Conservation (phyloP, 2,797 vertebrate genomes). For the Rhyacichthys aspro region DNA sequence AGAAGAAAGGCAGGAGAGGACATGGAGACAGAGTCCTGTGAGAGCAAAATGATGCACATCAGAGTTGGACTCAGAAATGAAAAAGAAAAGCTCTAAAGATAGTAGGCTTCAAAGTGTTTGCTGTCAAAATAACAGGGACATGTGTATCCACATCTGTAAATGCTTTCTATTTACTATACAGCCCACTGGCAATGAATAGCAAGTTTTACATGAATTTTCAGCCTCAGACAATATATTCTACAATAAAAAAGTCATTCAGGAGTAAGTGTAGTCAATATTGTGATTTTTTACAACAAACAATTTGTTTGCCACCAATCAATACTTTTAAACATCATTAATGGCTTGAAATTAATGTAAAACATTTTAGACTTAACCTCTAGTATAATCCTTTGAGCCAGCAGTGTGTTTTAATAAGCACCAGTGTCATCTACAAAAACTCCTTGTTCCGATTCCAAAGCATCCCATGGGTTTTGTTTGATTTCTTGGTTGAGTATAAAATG, state of each 20-base stretch:
- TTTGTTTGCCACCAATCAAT: no score
- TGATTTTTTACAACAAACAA: no score
- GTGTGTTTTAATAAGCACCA: no score
- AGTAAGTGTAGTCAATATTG: no score
- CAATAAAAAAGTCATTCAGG: no score
- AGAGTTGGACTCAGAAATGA: conserved; percentile 62
- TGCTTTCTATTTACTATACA: no score
- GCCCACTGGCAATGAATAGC: background rate
- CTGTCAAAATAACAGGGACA: background rate
- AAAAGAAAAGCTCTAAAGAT: conserved; percentile 12
- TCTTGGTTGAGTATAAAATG: no score
- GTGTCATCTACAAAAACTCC: background rate
- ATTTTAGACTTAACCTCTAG: no score
- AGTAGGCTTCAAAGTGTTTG: background rate
- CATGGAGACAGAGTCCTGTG: conserved; percentile 98
- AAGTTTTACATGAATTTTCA: background rate
- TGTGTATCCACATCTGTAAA: background rate
- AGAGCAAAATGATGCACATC: conserved; percentile 79
- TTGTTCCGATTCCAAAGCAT: conserved; percentile 35
- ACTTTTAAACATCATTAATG: no score
- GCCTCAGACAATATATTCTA: background rate
- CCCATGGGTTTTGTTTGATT: conserved; percentile 4
- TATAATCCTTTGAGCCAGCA: no score
- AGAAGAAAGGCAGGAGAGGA: conserved; percentile 99
- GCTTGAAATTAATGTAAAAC: no score